phyloP scores from a whole-genome alignment of 2,797 vertebrate species.

The Phrynocephalus guinanensis region DNA sequence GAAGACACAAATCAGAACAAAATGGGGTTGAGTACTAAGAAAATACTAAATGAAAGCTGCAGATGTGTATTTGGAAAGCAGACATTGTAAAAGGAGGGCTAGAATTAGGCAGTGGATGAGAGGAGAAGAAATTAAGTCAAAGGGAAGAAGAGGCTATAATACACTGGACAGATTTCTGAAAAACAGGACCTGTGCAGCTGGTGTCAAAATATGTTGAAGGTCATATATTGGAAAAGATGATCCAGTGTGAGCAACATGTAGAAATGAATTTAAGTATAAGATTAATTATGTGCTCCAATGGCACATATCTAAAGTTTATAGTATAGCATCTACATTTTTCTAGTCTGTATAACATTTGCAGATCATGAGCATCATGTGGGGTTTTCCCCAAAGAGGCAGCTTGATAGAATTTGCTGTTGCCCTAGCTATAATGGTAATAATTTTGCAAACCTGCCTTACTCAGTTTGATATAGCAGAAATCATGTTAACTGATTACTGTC shows the following conservation, averaged over 20 bases:
- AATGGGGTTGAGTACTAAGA: neutral
- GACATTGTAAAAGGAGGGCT: neutral
- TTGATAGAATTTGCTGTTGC: constrained; percentile 28
- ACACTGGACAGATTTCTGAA: neutral
- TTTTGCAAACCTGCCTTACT: constrained; percentile 16
- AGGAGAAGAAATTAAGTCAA: neutral
- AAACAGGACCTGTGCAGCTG: neutral
- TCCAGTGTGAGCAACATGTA: accelerated
- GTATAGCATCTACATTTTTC: neutral
- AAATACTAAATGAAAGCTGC: neutral
- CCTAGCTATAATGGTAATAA: constrained; percentile 13
- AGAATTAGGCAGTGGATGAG: neutral
- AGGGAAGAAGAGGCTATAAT: neutral
- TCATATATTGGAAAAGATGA: neutral
- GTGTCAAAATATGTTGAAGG: neutral
- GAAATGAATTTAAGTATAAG: accelerated
- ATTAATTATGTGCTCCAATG: neutral
- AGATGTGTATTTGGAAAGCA: neutral
- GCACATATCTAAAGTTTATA: neutral
- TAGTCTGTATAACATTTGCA: neutral
- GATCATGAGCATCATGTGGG: constrained; percentile 9
- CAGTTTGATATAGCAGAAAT: constrained; percentile 8
- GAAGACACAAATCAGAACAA: neutral
- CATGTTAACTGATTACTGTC: neutral
- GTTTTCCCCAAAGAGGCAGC: constrained; percentile 11